A percentile compares a stretch with the other conserved stretches of the same genome.
These are phyloP conservation scores for Peromyscus leucopus DNA, from an alignment of 2,113 vertebrate species.

Conservation along the genomic window DNA sequence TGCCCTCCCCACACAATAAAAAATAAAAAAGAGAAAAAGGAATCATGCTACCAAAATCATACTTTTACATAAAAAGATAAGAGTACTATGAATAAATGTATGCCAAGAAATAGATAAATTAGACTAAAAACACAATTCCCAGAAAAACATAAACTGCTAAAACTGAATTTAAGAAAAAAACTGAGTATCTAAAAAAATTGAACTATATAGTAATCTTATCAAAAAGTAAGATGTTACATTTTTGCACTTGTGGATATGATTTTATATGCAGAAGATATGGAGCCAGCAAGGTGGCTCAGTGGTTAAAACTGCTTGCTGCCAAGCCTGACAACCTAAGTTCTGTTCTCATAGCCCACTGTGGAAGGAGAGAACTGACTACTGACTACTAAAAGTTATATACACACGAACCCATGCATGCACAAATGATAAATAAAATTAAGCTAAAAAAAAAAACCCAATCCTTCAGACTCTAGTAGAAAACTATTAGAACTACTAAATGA, in stretches of 20 bases:
- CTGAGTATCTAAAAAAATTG: not conserved
- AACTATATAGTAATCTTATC: conserved; percentile 21
- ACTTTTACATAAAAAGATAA: not conserved
- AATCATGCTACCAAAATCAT: not conserved
- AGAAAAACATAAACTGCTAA: conserved; percentile 44
- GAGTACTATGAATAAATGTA: conserved; percentile 11
- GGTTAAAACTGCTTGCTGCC: not conserved
- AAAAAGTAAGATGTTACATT: conserved; percentile 43
- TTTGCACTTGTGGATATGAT: not conserved
- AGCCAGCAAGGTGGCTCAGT: not conserved
- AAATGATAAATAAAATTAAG: not conserved
- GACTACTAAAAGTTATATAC: not conserved
- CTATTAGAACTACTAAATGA: not conserved
- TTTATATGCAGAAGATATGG: not conserved
- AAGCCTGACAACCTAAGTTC: not conserved
- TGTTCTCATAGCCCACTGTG: not conserved
- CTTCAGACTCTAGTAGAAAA: not conserved
- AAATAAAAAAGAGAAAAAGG: not conserved
- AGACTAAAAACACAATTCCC: not conserved
- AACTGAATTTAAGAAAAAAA: not conserved
- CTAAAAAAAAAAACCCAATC: not conserved
- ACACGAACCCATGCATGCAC: not conserved
- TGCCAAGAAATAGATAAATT: conserved; percentile 11
- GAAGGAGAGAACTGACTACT: not conserved
- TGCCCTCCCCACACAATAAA: not conserved